Percentiles rank a stretch among this genome's conserved stretches.
Conservation (phyloP, 2,888 invertebrate species). For the Congeria kusceri region DNA sequence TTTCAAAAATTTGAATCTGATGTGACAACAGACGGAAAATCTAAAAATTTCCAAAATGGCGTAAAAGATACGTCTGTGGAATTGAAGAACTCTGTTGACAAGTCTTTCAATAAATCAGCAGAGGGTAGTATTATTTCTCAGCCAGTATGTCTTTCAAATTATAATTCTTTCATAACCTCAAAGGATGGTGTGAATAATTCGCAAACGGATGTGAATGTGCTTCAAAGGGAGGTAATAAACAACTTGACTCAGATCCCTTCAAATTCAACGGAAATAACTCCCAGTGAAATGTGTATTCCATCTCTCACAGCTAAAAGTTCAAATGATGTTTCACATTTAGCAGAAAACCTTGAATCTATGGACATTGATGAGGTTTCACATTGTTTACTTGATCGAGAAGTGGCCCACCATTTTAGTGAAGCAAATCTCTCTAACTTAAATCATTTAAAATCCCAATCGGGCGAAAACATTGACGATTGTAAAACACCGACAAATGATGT, state of each 20-base stretch:
- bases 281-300: background rate
- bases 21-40: no score
- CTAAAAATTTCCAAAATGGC: no score
- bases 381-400: slow-evolving; percentile 51
- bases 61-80: no score
- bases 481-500: background rate
- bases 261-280: background rate
- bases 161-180: no score
- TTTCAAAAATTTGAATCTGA: background rate
- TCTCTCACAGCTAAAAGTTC: no score
- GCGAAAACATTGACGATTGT: background rate
- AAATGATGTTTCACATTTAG: slow-evolving; percentile 37
- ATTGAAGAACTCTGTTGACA: no score
- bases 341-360: slow-evolving; percentile 52
- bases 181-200: no score
- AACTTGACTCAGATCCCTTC: background rate
- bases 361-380: slow-evolving; percentile 45
- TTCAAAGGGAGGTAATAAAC: background rate
- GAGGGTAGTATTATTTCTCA: no score
- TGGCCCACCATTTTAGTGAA: slow-evolving; percentile 48
- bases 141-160: no score
- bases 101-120: no score
- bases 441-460: background rate
- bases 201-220: slow-evolving; percentile 24
- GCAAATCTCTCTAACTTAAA: background rate